Conservation (phyloP, 2,888 invertebrate species). For the Falcaria lacertinaria region DNA sequence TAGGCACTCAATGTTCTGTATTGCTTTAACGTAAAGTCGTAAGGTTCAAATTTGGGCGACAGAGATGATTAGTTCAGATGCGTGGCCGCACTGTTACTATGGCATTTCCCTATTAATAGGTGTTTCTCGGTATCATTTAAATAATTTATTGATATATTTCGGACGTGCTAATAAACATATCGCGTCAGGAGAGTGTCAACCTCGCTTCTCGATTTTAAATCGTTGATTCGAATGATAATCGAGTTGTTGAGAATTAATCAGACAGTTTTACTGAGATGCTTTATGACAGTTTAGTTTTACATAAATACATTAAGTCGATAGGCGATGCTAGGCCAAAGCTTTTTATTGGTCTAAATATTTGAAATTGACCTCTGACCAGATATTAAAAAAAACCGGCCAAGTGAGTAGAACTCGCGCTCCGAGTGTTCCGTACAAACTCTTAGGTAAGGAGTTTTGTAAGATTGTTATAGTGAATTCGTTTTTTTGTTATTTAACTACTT, state of each 20-base stretch:
- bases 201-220: conserved; percentile 34
- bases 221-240: conserved; percentile 42
- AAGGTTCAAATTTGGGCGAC: neutral
- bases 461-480: too few species aligned
- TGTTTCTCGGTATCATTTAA: conserved; percentile 40
- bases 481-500: too few species aligned
- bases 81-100: conserved; percentile 12
- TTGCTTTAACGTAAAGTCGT: neutral
- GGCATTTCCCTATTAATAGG: conserved; percentile 34
- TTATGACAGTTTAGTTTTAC: conserved; percentile 9
- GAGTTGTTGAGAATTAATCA: conserved; percentile 37
- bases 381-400: too few species aligned
- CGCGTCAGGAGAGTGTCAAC: conserved; percentile 32
- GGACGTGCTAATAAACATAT: conserved; percentile 53
- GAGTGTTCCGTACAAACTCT: too few species aligned
- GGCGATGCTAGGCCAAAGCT: neutral
- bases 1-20: neutral
- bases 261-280: conserved; percentile 16
- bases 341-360: too few species aligned
- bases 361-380: neutral
- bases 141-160: conserved; percentile 52
- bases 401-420: too few species aligned
- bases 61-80: conserved; percentile 1
- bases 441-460: too few species aligned
- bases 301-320: neutral